These are phyloP conservation scores for Spinus pinus DNA, from an alignment of 2,797 vertebrate species.

Conservation along the genomic window DNA sequence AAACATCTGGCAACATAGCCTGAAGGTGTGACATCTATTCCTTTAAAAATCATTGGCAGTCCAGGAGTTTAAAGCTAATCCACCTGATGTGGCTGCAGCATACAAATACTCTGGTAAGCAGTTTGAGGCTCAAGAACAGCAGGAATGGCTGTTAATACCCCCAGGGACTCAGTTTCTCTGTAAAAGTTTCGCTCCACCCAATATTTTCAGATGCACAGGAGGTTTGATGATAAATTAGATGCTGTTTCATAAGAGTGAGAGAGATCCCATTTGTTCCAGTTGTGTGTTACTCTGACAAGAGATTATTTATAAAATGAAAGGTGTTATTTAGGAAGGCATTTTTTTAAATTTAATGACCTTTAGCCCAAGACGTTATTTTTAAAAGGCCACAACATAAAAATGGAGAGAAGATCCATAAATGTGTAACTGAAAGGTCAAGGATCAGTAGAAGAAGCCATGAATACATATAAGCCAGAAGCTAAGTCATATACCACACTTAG, in stretches of 20 bases:
- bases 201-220: not conserved
- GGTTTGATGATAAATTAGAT: not conserved
- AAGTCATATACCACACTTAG: accelerated
- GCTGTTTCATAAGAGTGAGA: not conserved
- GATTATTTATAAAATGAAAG: not conserved
- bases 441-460: not conserved
- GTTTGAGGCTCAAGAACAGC: not conserved
- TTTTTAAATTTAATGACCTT: not conserved
- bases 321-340: not conserved
- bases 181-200: not conserved
- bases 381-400: not conserved
- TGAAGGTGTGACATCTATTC: not conserved
- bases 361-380: not conserved
- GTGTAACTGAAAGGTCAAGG: not conserved
- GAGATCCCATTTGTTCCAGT: accelerated
- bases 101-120: not conserved
- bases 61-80: not conserved
- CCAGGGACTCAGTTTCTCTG: not conserved
- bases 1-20: not conserved
- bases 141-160: not conserved
- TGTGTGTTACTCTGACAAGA: not conserved
- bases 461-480: not conserved
- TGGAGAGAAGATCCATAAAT: not conserved
- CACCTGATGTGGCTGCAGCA: not conserved
- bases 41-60: not conserved